Percentiles rank a stretch among this genome's conserved stretches.
phyloP scores from a whole-genome alignment of 2,113 vertebrate species.

The Gymnobelideus leadbeateri region DNA sequence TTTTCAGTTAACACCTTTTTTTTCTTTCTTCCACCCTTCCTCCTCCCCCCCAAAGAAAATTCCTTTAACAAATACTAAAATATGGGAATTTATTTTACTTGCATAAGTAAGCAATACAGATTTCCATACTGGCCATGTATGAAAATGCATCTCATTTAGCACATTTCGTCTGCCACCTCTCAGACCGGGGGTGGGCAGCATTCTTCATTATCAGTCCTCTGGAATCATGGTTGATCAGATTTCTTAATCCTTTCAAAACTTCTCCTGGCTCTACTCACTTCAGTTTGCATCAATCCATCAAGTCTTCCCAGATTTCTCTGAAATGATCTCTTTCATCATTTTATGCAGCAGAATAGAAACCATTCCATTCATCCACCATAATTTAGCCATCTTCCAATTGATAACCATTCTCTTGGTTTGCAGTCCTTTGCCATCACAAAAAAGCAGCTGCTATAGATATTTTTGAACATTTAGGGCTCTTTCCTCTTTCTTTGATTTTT shows the following conservation, averaged over 20 bases:
- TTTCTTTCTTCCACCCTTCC: not conserved
- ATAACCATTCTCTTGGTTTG: not conserved
- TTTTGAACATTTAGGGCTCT: not conserved
- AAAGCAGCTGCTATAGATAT: not conserved
- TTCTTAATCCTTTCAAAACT: not conserved
- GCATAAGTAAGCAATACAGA: not conserved
- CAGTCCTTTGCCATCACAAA: not conserved
- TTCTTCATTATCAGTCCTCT: not conserved
- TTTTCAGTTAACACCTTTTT: not conserved
- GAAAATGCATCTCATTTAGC: no score
- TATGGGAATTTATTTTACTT: not conserved
- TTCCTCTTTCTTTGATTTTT: not conserved
- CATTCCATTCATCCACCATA: not conserved
- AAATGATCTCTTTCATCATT: not conserved
- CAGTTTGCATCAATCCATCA: not conserved
- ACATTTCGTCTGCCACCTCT: not conserved
- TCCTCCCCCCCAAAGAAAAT: not conserved
- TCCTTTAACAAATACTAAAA: not conserved
- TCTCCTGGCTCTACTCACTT: not conserved
- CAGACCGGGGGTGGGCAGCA: not conserved
- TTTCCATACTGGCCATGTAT: not conserved
- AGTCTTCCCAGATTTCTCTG: not conserved
- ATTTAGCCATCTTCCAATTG: not conserved
- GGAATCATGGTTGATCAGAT: not conserved
- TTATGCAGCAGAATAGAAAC: not conserved